A percentile compares a stretch with the other conserved stretches of the same genome.
Evolutionary conservation across 35 echinoderm and acorn worm genomes (phyloP).

Genomic region (Hemicentrotus pulcherrimus): DNA sequence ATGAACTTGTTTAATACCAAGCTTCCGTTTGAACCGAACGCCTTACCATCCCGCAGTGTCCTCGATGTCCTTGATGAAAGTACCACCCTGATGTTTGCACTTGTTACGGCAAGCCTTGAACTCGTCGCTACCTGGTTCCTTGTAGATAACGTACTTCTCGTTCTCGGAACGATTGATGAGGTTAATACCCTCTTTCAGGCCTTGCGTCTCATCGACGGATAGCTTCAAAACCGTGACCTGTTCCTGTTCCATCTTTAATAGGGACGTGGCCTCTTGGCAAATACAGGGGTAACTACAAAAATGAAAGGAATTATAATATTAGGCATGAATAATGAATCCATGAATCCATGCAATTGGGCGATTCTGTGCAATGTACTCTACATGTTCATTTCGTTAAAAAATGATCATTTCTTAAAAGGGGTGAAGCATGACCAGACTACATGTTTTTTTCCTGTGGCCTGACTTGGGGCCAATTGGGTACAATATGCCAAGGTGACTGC

Average conservation of each 20-base stretch:
- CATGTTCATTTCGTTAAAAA: no score
- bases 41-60: slow-evolving; percentile 69
- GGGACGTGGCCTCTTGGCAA: background rate
- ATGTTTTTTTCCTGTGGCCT: no score
- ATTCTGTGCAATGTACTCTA: no score
- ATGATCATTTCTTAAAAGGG: no score
- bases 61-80: slow-evolving; percentile 89
- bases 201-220: slow-evolving; percentile 64
- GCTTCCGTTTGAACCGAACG: background rate
- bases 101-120: slow-evolving; percentile 89
- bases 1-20: no score
- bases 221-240: slow-evolving; percentile 63
- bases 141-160: slow-evolving; percentile 82
- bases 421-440: no score
- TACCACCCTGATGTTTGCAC: slow-evolving; percentile 95
- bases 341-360: no score
- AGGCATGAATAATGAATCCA: no score
- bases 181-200: slow-evolving; percentile 72
- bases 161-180: slow-evolving; percentile 75
- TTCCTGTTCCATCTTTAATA: slow-evolving; percentile 76
- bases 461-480: no score
- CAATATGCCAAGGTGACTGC: no score
- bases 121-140: slow-evolving; percentile 71
- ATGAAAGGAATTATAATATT: no score
- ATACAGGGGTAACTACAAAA: background rate